Evolutionary conservation across 2,888 invertebrate species (phyloP).

Genomic region (Augochlorella aurata): DNA sequence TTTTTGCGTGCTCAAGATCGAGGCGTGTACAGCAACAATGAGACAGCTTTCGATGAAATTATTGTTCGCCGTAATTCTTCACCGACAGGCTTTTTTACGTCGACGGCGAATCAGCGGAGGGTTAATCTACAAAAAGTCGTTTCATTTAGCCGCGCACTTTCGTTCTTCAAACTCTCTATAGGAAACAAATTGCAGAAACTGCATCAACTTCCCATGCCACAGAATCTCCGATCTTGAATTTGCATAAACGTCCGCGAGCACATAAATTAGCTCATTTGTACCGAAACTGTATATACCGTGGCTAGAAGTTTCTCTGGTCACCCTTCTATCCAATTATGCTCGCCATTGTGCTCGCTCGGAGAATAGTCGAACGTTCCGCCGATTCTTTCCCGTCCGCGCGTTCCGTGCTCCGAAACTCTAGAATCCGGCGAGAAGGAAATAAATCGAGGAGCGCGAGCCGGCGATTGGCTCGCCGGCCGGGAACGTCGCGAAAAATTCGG

Average conservation of each 20-base stretch:
- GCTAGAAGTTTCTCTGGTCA: background rate
- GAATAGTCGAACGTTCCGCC: background rate
- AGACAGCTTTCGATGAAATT: background rate
- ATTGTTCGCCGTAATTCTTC: no score
- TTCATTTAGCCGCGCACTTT: background rate
- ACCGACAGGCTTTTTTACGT: no score
- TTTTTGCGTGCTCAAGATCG: background rate
- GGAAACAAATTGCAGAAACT: background rate
- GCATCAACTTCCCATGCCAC: background rate
- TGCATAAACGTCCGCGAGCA: background rate
- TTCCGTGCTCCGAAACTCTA: background rate
- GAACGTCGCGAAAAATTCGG: slow-evolving; percentile 13
- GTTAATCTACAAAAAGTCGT: background rate
- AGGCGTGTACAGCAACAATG: background rate
- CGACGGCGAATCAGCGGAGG: no score
- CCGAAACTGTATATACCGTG: background rate
- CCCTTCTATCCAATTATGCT: slow-evolving; percentile 24
- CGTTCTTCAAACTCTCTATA: background rate
- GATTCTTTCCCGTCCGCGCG: background rate
- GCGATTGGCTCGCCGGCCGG: background rate
- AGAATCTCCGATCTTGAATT: background rate
- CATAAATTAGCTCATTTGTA: background rate
- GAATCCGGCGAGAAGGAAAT: background rate
- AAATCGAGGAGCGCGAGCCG: background rate
- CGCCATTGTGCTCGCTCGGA: slow-evolving; percentile 26